phyloP scores from a whole-genome alignment of 2,888 invertebrate genomes.

The Sphaerophoria taeniata region DNA sequence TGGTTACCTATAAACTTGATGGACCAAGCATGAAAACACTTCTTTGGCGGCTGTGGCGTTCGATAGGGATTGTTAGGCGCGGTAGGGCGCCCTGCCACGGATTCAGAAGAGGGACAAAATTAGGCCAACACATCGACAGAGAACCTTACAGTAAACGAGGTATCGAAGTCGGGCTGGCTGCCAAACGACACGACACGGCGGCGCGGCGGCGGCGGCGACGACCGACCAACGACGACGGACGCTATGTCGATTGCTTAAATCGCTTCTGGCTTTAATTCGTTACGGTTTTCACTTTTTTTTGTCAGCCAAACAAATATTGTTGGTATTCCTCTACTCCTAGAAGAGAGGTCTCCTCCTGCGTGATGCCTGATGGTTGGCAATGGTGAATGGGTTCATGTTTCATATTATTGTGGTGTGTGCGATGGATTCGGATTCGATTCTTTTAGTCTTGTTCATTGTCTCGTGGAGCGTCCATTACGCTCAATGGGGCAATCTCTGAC shows the following conservation, averaged over 20 bases:
- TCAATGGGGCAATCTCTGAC: slow-evolving; percentile 73
- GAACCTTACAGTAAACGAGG: slow-evolving; percentile 60
- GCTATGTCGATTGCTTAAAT: slow-evolving; percentile 62
- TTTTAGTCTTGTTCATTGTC: slow-evolving; percentile 66
- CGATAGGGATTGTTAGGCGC: background rate
- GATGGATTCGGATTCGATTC: slow-evolving; percentile 66
- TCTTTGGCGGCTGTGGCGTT: slow-evolving; percentile 40
- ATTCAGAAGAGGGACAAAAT: slow-evolving; percentile 42
- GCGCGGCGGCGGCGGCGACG: slow-evolving; percentile 29
- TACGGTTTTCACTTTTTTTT: slow-evolving; percentile 71
- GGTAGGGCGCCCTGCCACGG: background rate
- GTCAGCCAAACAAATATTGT: slow-evolving; percentile 5
- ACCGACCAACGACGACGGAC: background rate
- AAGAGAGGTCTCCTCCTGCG: slow-evolving; percentile 30
- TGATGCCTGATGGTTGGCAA: background rate
- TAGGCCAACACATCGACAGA: slow-evolving; percentile 73
- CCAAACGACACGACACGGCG: slow-evolving; percentile 11
- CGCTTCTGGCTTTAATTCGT: slow-evolving; percentile 73
- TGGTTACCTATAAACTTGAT: slow-evolving; percentile 17
- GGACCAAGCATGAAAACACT: slow-evolving; percentile 45
- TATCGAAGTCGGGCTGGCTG: slow-evolving; percentile 58
- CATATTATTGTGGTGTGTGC: slow-evolving; percentile 57
- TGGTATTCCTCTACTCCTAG: slow-evolving; percentile 53
- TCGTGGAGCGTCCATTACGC: slow-evolving; percentile 69
- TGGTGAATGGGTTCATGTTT: slow-evolving; percentile 68